A percentile compares a stretch with the other conserved stretches of the same genome.
phyloP scores from a whole-genome alignment of 2,797 vertebrate species.

The Thaleichthys pacificus region DNA sequence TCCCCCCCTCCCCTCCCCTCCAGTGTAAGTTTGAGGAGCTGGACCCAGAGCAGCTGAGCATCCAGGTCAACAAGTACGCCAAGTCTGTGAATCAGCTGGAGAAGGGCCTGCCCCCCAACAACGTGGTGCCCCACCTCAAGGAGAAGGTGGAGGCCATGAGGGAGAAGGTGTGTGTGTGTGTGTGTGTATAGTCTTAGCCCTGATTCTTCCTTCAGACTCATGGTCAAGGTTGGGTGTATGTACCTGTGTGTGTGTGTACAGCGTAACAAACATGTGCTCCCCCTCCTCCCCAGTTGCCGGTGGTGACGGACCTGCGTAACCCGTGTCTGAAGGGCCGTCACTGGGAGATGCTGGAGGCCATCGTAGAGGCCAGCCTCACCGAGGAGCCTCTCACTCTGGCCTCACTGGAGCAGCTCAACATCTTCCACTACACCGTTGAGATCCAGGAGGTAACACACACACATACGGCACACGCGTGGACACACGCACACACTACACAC shows the following conservation, averaged over 20 bases:
- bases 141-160: constrained; percentile 78
- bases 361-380: constrained; percentile 64
- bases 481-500: constrained; percentile 16
- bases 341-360: constrained; percentile 74
- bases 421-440: constrained; percentile 72
- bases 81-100: constrained; percentile 82
- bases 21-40: constrained; percentile 71
- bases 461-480: background rate
- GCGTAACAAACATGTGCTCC: constrained; percentile 12
- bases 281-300: constrained; percentile 72
- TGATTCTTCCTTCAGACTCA: background rate
- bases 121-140: constrained; percentile 76
- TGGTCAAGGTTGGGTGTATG: background rate
- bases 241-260: constrained; percentile 1
- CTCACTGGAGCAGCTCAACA: constrained; percentile 65
- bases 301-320: constrained; percentile 80
- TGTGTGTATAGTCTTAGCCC: background rate
- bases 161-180: constrained; percentile 72
- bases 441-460: constrained; percentile 75
- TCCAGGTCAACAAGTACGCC: constrained; percentile 78
- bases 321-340: constrained; percentile 78
- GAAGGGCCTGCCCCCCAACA: constrained; percentile 82
- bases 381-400: constrained; percentile 71
- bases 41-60: constrained; percentile 76
- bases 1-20: background rate